phyloP scores from a whole-genome alignment of 1,140 invertebrate species.

The Melipona quadrifasciata region DNA sequence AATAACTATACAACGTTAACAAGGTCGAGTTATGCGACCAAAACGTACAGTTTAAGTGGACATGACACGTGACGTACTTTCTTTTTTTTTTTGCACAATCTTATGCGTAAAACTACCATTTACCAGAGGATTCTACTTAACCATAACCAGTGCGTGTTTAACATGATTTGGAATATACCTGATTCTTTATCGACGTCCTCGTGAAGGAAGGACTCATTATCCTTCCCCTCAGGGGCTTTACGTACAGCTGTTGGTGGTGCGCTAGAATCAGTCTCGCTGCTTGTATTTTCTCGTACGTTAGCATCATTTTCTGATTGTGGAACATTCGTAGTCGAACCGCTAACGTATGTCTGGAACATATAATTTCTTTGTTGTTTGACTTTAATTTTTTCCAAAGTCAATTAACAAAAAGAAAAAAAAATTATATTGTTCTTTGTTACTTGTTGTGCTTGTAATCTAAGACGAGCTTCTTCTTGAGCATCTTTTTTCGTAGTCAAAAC shows the following conservation, averaged over 20 bases:
- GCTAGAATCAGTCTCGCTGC: conserved; percentile 82
- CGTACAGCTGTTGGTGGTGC: conserved; percentile 81
- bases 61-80: conserved; percentile 24
- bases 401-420: conserved; percentile 13
- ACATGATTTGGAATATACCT: conserved; percentile 78
- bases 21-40: conserved; percentile 43
- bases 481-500: conserved; percentile 97
- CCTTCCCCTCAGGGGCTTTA: conserved; percentile 89
- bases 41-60: conserved; percentile 36
- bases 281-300: conserved; percentile 63
- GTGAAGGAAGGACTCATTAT: conserved; percentile 86
- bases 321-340: conserved; percentile 64
- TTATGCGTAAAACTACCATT: conserved; percentile 70
- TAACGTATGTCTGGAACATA: conserved; percentile 72
- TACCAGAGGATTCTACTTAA: conserved; percentile 76
- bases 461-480: conserved; percentile 93
- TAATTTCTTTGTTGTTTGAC: background rate
- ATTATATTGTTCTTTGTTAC: conserved; percentile 69
- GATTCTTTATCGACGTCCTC: conserved; percentile 84
- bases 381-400: background rate
- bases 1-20: conserved; percentile 32
- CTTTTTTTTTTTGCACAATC: conserved; percentile 41
- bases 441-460: conserved; percentile 87
- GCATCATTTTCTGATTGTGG: conserved; percentile 69
- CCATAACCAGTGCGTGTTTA: conserved; percentile 77